These are phyloP conservation scores for Stegana nigrithorax DNA, from an alignment of 2,888 invertebrate species.

Conservation along the genomic window DNA sequence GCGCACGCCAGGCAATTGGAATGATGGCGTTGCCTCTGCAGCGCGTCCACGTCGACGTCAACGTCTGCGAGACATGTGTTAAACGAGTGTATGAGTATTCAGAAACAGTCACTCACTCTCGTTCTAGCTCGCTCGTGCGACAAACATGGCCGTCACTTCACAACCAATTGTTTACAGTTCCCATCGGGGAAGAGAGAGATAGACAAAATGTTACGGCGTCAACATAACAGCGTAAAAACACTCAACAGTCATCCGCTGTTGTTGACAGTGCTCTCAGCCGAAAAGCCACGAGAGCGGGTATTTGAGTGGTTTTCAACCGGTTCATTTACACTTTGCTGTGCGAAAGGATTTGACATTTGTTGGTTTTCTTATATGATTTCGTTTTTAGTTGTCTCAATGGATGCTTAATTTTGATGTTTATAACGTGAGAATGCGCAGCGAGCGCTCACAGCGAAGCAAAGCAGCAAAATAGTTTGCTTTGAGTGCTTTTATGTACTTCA, in stretches of 20 bases:
- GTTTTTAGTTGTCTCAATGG: conserved; percentile 50
- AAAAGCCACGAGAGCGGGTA: no score
- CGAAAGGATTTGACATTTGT: conserved; percentile 26
- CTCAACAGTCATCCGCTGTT: no score
- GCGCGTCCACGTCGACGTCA: conserved; percentile 15
- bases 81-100: no score
- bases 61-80: conserved; percentile 4
- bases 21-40: conserved; percentile 5
- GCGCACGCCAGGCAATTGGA: conserved; percentile 9
- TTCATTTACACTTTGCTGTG: conserved; percentile 28
- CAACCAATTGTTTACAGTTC: no score
- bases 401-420: conserved; percentile 57
- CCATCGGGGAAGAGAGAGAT: no score
- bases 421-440: conserved; percentile 54
- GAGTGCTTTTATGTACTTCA: conserved; percentile 43
- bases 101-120: no score
- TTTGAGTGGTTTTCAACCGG: conserved; percentile 28
- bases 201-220: no score
- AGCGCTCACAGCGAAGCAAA: background rate
- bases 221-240: no score
- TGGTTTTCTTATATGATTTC: conserved; percentile 38
- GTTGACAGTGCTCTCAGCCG: no score
- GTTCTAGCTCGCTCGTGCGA: background rate
- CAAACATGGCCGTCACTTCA: conserved; percentile 42
- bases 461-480: conserved; percentile 40